Evolutionary conservation across 2,888 invertebrate species (phyloP).

Genomic region (Brachypalpus laphriformis): DNA sequence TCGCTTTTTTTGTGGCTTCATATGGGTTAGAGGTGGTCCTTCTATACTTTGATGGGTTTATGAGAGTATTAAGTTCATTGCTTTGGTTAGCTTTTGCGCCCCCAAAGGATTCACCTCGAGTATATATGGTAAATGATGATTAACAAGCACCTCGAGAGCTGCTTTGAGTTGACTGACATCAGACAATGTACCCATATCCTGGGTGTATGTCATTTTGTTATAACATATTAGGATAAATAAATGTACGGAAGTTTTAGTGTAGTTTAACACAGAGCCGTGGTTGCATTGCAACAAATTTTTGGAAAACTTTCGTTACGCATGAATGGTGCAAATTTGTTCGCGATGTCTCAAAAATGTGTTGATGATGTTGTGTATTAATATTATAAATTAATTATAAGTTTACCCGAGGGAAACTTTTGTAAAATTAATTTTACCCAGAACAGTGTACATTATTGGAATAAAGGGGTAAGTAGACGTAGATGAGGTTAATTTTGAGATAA

Average conservation of each 20-base stretch:
- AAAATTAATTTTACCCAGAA: background rate
- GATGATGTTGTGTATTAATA: slow-evolving; percentile 14
- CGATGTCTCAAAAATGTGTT: background rate
- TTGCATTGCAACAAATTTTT: background rate
- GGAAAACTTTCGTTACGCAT: background rate
- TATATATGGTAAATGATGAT: slow-evolving; percentile 20
- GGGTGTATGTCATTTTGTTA: background rate
- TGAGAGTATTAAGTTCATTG: slow-evolving; percentile 2
- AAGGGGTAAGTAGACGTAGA: background rate
- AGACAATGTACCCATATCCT: background rate
- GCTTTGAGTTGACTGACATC: background rate
- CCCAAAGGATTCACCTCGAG: slow-evolving; percentile 27
- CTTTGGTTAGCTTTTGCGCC: slow-evolving; percentile 10
- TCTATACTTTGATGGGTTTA: background rate
- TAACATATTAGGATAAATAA: background rate
- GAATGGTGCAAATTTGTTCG: background rate
- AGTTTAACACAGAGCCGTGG: background rate
- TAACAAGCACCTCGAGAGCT: slow-evolving; percentile 25
- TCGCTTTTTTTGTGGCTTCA: background rate
- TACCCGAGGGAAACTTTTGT: background rate
- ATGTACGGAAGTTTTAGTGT: background rate
- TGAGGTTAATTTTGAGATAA: background rate
- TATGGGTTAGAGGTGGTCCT: background rate
- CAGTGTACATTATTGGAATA: background rate
- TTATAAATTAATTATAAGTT: slow-evolving; percentile 7